Evolutionary conservation across 2,797 vertebrate species (phyloP).

Genomic region (Melanotaenia parkinsoni): DNA sequence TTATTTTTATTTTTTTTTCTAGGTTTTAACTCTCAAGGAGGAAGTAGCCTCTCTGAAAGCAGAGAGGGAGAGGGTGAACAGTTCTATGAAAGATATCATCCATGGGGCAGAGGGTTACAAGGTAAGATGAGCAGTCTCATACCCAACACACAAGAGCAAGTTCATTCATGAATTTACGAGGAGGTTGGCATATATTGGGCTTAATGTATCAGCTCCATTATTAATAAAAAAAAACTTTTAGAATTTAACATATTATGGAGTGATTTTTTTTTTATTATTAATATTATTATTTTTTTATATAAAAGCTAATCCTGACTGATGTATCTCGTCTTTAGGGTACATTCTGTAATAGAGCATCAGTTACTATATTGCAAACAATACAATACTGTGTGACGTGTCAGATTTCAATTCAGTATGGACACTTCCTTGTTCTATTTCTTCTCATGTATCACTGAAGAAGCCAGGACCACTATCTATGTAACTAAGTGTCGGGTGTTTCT

Average conservation of each 20-base stretch:
- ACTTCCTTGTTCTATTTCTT: neutral
- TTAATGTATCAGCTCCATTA: neutral
- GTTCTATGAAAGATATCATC: conserved; percentile 93
- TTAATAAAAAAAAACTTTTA: neutral
- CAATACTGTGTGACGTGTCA: neutral
- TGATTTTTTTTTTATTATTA: too few species aligned
- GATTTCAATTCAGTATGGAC: neutral
- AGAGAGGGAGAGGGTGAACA: conserved; percentile 86
- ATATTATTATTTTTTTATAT: too few species aligned
- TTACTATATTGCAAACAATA: neutral
- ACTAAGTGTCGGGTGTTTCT: conserved; percentile 5
- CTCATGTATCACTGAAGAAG: neutral
- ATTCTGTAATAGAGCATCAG: neutral
- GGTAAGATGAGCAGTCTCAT: conserved; percentile 74
- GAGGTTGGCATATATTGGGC: neutral
- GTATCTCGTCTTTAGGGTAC: neutral
- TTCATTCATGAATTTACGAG: neutral
- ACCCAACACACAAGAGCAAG: neutral
- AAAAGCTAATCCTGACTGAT: neutral
- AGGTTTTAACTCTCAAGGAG: conserved; percentile 85
- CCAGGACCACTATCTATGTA: neutral
- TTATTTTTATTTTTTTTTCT: neutral
- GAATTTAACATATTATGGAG: too few species aligned
- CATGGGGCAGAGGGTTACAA: conserved; percentile 95
- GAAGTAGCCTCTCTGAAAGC: conserved; percentile 84